Conservation (phyloP, 1,140 invertebrate species). For the Onthophagus taurus region DNA sequence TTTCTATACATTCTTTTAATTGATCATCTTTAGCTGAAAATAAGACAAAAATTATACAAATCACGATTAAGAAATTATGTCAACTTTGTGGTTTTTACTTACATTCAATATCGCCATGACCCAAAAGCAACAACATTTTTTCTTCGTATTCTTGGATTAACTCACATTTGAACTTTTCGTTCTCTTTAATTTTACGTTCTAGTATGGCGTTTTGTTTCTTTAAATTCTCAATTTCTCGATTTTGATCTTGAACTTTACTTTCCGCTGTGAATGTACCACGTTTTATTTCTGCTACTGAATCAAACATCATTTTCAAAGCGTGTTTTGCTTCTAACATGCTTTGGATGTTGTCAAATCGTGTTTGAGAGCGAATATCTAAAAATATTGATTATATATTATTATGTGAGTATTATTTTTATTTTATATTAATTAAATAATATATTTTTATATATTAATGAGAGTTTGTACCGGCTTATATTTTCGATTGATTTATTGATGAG, state of each 20-base stretch:
- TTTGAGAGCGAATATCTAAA: slow-evolving; percentile 14
- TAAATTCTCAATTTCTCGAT: slow-evolving; percentile 3
- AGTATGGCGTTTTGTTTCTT: too few species aligned
- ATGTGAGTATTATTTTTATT: too few species aligned
- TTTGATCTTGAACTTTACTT: slow-evolving; percentile 40
- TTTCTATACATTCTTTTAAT: slow-evolving; percentile 23
- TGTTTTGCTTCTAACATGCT: slow-evolving; percentile 56
- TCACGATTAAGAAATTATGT: neutral
- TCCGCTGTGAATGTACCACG: slow-evolving; percentile 25
- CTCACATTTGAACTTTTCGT: too few species aligned
- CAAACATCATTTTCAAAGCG: slow-evolving; percentile 49
- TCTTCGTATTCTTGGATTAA: slow-evolving; percentile 43
- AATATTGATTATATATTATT: too few species aligned
- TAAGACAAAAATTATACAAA: neutral
- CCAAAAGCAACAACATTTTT: slow-evolving; percentile 36
- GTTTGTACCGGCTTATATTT: too few species aligned
- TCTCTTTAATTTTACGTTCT: too few species aligned
- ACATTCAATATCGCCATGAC: slow-evolving; percentile 13
- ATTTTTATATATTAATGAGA: too few species aligned
- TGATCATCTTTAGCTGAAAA: slow-evolving; percentile 29
- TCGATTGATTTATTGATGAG: too few species aligned
- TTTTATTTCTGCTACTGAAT: slow-evolving; percentile 45
- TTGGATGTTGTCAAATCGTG: slow-evolving; percentile 49
- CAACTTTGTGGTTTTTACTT: neutral
- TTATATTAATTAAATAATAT: too few species aligned